Evolutionary conservation across 2,797 vertebrate species (phyloP).

Genomic region (Mormyrops attenuatus): DNA sequence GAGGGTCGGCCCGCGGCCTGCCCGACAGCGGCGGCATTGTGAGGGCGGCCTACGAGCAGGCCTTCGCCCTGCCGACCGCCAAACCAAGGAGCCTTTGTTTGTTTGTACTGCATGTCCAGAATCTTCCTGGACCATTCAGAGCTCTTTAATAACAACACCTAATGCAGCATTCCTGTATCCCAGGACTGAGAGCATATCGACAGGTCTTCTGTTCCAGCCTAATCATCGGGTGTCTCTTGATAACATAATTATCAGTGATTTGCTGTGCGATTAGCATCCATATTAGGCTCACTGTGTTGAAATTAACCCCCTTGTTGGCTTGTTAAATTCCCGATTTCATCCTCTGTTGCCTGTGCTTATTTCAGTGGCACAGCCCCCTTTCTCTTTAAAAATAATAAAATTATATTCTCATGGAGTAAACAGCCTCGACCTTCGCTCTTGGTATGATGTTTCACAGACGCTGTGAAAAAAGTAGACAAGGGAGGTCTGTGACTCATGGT

Average conservation of each 20-base stretch:
- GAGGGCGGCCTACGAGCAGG: neutral
- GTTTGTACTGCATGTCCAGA: neutral
- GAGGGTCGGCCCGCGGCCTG: neutral
- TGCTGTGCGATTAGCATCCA: slow-evolving; percentile 15
- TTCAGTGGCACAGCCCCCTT: neutral
- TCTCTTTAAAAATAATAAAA: neutral
- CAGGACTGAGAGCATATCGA: neutral
- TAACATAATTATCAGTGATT: slow-evolving; percentile 5
- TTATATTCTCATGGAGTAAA: neutral
- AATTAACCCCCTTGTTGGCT: slow-evolving; percentile 15
- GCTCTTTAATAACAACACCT: neutral
- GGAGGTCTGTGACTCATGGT: neutral
- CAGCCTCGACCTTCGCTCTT: neutral
- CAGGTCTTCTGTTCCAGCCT: neutral
- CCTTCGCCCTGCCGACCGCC: neutral
- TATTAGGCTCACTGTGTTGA: neutral
- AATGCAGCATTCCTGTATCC: neutral
- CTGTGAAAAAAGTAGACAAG: neutral
- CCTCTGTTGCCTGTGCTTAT: neutral
- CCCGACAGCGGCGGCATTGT: neutral
- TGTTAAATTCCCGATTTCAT: slow-evolving; percentile 24
- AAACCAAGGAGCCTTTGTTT: neutral
- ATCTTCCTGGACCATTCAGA: neutral
- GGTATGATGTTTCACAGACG: neutral
- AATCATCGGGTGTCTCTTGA: neutral